A percentile compares a stretch with the other conserved stretches of the same genome.
These are phyloP conservation scores for Mesembrinibis cayennensis DNA, from an alignment of 2,113 vertebrate genomes.

Conservation along the genomic window DNA sequence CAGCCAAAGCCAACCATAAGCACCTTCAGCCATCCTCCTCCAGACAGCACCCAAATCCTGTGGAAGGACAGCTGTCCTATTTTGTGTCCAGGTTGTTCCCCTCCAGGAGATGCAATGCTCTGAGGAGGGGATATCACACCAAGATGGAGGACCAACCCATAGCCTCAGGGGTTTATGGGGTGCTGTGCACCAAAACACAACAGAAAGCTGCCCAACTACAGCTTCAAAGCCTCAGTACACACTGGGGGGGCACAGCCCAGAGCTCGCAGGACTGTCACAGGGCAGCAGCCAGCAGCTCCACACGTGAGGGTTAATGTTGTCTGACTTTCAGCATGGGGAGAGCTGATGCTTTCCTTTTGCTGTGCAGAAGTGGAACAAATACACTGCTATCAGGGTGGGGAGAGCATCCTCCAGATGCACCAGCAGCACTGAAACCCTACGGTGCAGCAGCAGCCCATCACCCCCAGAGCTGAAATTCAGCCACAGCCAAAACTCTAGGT, in stretches of 20 bases:
- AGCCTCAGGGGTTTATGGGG: not conserved
- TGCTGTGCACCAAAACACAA: not conserved
- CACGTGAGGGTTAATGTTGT: not conserved
- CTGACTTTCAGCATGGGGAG: not conserved
- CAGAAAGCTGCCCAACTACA: not conserved
- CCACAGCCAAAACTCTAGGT: not conserved
- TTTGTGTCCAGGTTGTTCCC: not conserved
- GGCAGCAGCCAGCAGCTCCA: not conserved
- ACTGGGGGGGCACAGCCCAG: not conserved
- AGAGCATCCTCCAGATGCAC: not conserved
- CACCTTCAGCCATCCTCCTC: not conserved
- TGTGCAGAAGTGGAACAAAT: not conserved
- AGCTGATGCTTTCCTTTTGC: not conserved
- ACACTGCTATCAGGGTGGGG: accelerated
- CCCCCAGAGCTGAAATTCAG: not conserved
- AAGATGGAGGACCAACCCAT: not conserved
- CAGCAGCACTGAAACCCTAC: not conserved
- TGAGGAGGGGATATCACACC: not conserved
- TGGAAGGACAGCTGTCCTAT: not conserved
- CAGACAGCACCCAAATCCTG: not conserved
- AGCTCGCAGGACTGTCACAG: not conserved
- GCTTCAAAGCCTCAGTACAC: not conserved
- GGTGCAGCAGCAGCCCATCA: not conserved
- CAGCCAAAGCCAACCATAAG: not conserved
- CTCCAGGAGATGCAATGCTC: not conserved